Base-by-base conservation (phyloP, 2,888 invertebrate genomes). In the Leptopilina myrica region DNA sequence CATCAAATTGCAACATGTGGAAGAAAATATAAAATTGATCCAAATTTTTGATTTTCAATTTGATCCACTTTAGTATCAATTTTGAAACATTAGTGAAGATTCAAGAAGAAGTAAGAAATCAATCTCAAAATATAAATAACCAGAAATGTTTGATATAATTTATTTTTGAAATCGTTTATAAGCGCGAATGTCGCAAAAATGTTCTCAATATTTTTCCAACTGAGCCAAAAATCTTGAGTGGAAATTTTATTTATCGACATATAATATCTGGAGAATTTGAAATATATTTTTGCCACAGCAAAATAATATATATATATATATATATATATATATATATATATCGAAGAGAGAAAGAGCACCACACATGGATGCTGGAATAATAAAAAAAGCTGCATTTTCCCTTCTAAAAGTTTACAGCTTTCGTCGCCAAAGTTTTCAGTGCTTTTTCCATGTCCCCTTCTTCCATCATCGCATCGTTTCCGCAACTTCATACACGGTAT, bases 401-500 rank as follows among this genome's bases (percentile, higher is more conserved):
- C 49, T 62, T 20, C 20, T 15, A 12, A 49, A 67, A 67, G 15
- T 46, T 67, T 67, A 67, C 49, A 46, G 49, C 49, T 67, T 67
- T 67, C 67, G 67, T 67, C 67, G 67, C 46, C 20, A 49, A 67
- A 67, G 67, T 67, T 67, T 67, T 67, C 67, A 20, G 20, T 49
- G 67, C 11, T 67, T 67, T 67, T 67, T 49, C 46, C 67, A 46
- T 15, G 20, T 20, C 20, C 15, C 15, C 67, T 67, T 67, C 67
- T 67, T 67, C 67, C 15, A 15, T 20, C 67, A 11, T 67, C 20
- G 11, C 5, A 43, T 49, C 46, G 49, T 46, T 49, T 67, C 12
- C 15, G 14, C 59, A 46, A 66, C 66, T 66, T 66, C 15, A 15
- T 15, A 67, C 46, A 15, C 49, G 43, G 12, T 8, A 15, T 66